Evolutionary conservation across 2,888 invertebrate species (phyloP), one percentile per base, ranked within the genome.

Genomic region (Amphipoea oculea): DNA sequence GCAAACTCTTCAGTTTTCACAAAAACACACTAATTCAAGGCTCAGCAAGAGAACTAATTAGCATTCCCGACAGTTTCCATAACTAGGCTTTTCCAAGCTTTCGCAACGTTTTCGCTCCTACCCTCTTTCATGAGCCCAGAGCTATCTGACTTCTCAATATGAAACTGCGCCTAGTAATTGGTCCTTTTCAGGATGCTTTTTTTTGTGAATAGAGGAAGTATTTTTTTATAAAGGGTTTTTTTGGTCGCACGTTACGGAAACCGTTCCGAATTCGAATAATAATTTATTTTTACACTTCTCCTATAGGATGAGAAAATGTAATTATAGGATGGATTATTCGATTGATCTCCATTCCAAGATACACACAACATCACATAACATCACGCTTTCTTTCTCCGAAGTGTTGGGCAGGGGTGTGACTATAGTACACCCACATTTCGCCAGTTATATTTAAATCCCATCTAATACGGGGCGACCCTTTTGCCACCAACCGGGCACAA

Each of bases 11-110:
- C 54, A n/a, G 57, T 54, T 63, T 69, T 6, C 20, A n/a, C 7
- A 83, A 65, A 79, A 74, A 62, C n/a, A 20, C n/a, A 65, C 48
- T 2, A 66, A 76, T 78, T n/a, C 12, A 40, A 42, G 54, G 36
- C 42, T n/a, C 29, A 17, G 11, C n/a, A 73, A 79, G 57, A 72
- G 76, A 40, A 60, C 80, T 84, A 87, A 85, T 85, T 84, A 87
- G 62, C 29, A 60, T 74, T 72, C 68, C 42, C 81, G 79, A 67
- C 77, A 29, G 67, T 74, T 62, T 6, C 45, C 51, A 62, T 73
- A 75, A 71, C 73, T 23, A 71, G 66, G 51, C 60, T 57, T 79
- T 29, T 54, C 17, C 17, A 29, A 60, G 12, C 54, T 60, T 51
- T 62, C 23, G 29, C 54, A 54, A 17, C 29, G 60, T 36, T 84